Conservation (phyloP, 1,140 invertebrate species). For the Drosophila repleta region DNA sequence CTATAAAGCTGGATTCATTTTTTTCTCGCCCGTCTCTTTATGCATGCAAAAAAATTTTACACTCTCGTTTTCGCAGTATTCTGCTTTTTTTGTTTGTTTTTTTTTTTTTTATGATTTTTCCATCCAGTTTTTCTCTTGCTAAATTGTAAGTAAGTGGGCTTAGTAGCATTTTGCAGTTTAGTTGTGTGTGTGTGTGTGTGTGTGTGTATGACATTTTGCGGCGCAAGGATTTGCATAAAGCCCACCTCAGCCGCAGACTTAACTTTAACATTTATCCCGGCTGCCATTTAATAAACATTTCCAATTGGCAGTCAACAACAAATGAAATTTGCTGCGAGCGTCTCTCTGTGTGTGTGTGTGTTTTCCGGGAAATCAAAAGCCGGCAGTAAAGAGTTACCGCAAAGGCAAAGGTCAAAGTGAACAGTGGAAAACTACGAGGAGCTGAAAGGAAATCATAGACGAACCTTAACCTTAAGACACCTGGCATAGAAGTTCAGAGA, state of each 20-base stretch:
- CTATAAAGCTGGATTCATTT: conserved; percentile 81
- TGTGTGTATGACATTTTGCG: conserved; percentile 47
- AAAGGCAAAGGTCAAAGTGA: conserved; percentile 59
- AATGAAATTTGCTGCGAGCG: conserved; percentile 1
- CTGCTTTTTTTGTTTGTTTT: conserved; percentile 41
- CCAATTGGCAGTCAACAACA: conserved; percentile 34
- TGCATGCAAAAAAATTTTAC: conserved; percentile 79
- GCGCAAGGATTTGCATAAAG: conserved; percentile 73
- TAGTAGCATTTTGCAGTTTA: conserved; percentile 80
- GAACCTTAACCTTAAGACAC: no score
- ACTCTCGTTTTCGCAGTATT: conserved; percentile 74
- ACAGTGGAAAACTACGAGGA: background rate
- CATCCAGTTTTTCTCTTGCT: conserved; percentile 56
- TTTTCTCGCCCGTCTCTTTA: conserved; percentile 60
- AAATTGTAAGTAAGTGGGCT: conserved; percentile 82
- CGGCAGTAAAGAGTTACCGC: background rate
- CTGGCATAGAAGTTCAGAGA: background rate
- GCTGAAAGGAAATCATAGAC: no score
- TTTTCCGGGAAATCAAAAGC: background rate
- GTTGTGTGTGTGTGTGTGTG: conserved; percentile 33
- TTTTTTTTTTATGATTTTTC: conserved; percentile 49
- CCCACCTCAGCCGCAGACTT: conserved; percentile 62
- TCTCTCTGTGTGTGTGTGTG: background rate
- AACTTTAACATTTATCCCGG: conserved; percentile 61
- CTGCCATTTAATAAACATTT: conserved; percentile 68